phyloP scores from a whole-genome alignment of 2,888 invertebrate species.

The Caenorhabditis zanzibari region DNA sequence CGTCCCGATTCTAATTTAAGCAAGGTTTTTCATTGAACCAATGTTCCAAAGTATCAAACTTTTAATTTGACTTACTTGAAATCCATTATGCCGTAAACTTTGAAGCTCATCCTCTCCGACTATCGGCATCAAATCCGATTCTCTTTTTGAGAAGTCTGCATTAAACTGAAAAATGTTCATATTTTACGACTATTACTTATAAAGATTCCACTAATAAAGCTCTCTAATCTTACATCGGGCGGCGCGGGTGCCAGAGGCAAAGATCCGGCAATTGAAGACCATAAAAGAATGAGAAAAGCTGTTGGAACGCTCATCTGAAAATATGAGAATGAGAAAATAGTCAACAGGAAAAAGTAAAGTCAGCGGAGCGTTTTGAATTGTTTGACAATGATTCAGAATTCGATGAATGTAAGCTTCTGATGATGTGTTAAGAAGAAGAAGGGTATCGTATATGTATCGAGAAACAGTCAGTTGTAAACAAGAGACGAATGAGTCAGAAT shows the following conservation, averaged over 20 bases:
- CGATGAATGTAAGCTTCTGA: slow-evolving; percentile 35
- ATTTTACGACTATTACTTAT: slow-evolving; percentile 1
- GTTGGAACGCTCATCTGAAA: slow-evolving; percentile 44
- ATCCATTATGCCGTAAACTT: slow-evolving; percentile 59
- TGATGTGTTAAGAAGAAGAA: slow-evolving; percentile 5
- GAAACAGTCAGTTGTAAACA: slow-evolving; percentile 40
- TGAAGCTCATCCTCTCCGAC: slow-evolving; percentile 60
- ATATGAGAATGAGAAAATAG: not conserved
- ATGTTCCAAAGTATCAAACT: slow-evolving; percentile 1
- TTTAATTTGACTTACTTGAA: slow-evolving; percentile 35
- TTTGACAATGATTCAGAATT: slow-evolving; percentile 46
- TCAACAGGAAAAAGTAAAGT: slow-evolving; percentile 5
- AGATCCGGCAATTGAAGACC: slow-evolving; percentile 27
- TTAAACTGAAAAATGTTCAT: slow-evolving; percentile 37
- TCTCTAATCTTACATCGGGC: slow-evolving; percentile 50
- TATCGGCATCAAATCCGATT: slow-evolving; percentile 51
- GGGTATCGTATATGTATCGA: slow-evolving; percentile 33
- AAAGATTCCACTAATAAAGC: slow-evolving; percentile 2
- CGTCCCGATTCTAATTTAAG: slow-evolving; percentile 4
- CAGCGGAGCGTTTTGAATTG: slow-evolving; percentile 18
- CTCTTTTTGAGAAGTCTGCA: slow-evolving; percentile 52
- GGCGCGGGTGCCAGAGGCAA: slow-evolving; percentile 53
- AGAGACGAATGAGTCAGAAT: slow-evolving; percentile 38
- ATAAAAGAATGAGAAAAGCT: slow-evolving; percentile 35
- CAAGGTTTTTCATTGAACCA: not conserved